Conservation (phyloP, 2,888 invertebrate genomes). For the Lasioglossum vierecki region DNA sequence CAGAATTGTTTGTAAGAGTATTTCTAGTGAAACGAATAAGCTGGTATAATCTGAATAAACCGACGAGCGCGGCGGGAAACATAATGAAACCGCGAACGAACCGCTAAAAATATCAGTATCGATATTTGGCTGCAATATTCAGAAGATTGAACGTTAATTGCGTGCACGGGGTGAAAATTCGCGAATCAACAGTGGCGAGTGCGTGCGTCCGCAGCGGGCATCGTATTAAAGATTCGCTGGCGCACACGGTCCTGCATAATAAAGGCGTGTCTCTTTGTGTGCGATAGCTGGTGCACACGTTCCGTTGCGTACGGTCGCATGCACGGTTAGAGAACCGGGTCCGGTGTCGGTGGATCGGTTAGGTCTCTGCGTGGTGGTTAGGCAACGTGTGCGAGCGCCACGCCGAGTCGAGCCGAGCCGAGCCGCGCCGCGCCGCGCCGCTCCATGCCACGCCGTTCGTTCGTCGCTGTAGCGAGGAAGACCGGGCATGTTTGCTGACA, state of each 20-base stretch:
- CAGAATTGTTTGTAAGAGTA: background rate
- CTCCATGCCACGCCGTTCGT: constrained; percentile 24
- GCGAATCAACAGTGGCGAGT: constrained; percentile 14
- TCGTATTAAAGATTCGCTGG: constrained; percentile 49
- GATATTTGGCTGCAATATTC: background rate
- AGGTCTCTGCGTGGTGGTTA: constrained; percentile 39
- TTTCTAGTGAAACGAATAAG: background rate
- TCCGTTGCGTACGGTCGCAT: background rate
- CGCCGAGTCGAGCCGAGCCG: background rate
- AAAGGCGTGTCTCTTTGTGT: constrained; percentile 18
- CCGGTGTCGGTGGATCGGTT: constrained; percentile 25
- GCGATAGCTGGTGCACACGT: background rate
- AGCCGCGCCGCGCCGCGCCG: constrained; percentile 16
- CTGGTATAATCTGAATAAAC: background rate
- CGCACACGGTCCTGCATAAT: constrained; percentile 48
- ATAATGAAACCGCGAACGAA: background rate
- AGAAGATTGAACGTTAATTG: background rate
- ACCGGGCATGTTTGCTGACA: constrained; percentile 77
- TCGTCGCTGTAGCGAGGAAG: constrained; percentile 67
- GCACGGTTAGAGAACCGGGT: background rate
- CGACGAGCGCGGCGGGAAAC: background rate
- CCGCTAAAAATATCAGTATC: background rate
- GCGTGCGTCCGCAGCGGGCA: constrained; percentile 34
- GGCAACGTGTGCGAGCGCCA: constrained; percentile 68
- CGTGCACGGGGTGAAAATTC: constrained; percentile 35